Base-by-base conservation (phyloP, 2,113 vertebrate species). In the Albula glossodonta region DNA sequence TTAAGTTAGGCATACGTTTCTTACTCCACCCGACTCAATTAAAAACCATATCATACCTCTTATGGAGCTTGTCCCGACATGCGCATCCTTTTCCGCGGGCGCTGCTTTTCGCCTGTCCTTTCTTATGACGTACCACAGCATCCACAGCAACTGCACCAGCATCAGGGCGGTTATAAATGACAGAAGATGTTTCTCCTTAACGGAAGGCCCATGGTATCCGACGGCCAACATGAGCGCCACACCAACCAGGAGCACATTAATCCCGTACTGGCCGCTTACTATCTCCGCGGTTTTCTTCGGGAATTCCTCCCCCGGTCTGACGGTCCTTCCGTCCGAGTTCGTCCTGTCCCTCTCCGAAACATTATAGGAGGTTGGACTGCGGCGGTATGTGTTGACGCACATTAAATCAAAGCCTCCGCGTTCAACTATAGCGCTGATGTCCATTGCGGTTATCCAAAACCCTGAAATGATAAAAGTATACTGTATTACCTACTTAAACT, bases 191-290 rank as follows among this genome's bases (percentile, higher is more conserved):
- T 96, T 94, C 91, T 97, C 95, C 83, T 93, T 92, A 88, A 97
- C 94, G 77, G 95, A 93, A 60, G 94, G 90, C 1, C 95, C 96
- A 1, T 96, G 96, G 89, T 97, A 94, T 1, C 97, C 95, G 89
- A 96, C 94, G 84, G 97, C 97, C 84, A 99, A 93, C 94, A 98
- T 97, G 89, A 99, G 90, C 89, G 98, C 94, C 87, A 96, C 92
- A 77, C 98, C 98, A 15, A 97, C 95, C 90, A 97, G 90, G 86
- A 99, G 96, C 87, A 98, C 88, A n/a, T 97, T 98, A 92, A 97
- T 96, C 51, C 98, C 98, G 80, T 99, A 99, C 94, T 99, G 98
- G 50, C 96, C 97, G 91, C 98, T 99, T 88, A 98, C 95, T 84
- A 96, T 95, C 94, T 97, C 97, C 0, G 96, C 97, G 91, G 96